These are phyloP conservation scores for Cryptocephalus moraei DNA, from an alignment of 2,888 invertebrate genomes.

Conservation along the genomic window DNA sequence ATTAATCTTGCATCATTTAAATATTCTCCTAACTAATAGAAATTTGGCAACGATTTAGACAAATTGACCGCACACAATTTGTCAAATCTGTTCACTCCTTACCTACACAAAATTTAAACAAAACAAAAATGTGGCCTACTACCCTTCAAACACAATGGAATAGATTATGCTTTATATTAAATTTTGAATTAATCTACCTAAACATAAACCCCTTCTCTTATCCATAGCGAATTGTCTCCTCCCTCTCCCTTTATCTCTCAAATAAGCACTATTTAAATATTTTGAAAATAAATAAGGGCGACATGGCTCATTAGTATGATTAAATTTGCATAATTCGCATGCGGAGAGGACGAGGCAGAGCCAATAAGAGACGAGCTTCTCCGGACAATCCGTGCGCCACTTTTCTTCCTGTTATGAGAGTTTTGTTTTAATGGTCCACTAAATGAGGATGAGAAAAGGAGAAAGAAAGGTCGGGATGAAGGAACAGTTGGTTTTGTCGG, in stretches of 20 bases:
- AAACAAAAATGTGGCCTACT: too few relatives aligned
- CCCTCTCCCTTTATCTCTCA: conserved; percentile 3
- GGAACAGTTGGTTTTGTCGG: too few relatives aligned
- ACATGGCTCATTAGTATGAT: conserved; percentile 22
- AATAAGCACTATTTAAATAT: conserved; percentile 20
- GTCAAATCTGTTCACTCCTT: too few relatives aligned
- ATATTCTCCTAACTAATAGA: too few relatives aligned
- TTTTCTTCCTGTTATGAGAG: background rate
- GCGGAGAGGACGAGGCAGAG: background rate
- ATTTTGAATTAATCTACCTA: too few relatives aligned
- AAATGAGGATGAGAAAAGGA: background rate
- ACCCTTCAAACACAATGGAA: too few relatives aligned
- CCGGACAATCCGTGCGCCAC: background rate
- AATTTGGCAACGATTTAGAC: too few relatives aligned
- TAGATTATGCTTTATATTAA: too few relatives aligned
- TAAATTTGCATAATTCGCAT: conserved; percentile 21
- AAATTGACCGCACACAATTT: too few relatives aligned
- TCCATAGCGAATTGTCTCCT: conserved; percentile 16
- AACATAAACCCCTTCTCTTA: background rate
- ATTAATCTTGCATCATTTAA: too few relatives aligned
- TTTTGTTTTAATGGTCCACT: background rate
- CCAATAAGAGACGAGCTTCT: background rate
- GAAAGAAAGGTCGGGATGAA: background rate
- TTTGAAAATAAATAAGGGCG: conserved; percentile 22
- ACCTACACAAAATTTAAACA: too few relatives aligned